Base-by-base conservation (phyloP, 1,140 invertebrate species). In the Bombus pyrosoma region DNA sequence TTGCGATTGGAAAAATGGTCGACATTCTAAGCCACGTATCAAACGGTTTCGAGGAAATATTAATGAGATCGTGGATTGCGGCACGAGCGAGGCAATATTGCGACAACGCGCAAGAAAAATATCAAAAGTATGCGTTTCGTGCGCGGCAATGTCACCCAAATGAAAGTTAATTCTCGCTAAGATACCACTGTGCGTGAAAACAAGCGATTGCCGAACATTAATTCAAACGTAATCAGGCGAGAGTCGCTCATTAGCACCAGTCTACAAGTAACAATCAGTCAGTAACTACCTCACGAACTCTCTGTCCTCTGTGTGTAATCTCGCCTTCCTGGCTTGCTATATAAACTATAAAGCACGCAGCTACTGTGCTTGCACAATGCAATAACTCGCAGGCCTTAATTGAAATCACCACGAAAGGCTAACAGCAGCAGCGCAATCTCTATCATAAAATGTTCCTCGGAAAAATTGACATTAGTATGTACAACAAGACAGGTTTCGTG, bases 151-250 rank as follows among this genome's bases (percentile, higher is more conserved):
- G 62, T 83, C 34, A 68, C 71, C 32, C 32, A 66, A 82, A 75
- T 75, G 34, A 59, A 59, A 37, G 41, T 66, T 75, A 47, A 59
- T 53, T 66, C 59, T 15, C 34, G n/a, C 9, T 25, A 9, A 47
- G 69, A 62, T 83, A 53, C 34, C 43, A 68, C 28, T 18, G 37
- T 28, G 10, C 15, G 34, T 25, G 53, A 43, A 76, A 77, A 41
- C n/a, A 12, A 22, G 18, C 62, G 34, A 9, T 15, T 41, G 53
- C 62, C 66, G 75, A 28, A 59, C 82, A 78, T 79, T 84, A 84
- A 78, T 84, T 84, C 75, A 47, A 72, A 79, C 37, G 47, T 71
- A 84, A 78, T 84, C 82, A 79, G 37, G 25, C 82, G 57, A 53
- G 57, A 53, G 66, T n/a, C 39, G 66, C 75, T 84, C 82, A 78